A percentile compares a stretch with the other conserved stretches of the same genome.
Conservation (phyloP, 2,888 invertebrate species). For the Sinhomidia bicolor region DNA sequence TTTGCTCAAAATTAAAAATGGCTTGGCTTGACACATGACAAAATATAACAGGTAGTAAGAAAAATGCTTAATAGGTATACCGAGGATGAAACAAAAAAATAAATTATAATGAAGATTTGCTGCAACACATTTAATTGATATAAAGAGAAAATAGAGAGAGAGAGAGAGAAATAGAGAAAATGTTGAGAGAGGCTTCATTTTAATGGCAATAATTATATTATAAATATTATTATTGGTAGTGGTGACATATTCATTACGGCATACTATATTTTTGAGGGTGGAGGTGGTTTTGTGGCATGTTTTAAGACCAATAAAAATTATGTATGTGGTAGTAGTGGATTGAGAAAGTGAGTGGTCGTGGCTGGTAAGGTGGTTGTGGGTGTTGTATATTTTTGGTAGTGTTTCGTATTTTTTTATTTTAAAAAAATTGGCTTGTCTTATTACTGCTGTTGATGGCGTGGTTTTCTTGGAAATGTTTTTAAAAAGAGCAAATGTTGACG, state of each 20-base stretch:
- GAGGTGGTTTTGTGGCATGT: conserved; percentile 35
- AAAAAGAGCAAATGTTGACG: not conserved
- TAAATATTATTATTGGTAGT: conserved; percentile 26
- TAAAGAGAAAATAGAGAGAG: conserved; percentile 5
- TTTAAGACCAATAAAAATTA: conserved; percentile 33
- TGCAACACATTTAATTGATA: conserved; percentile 21
- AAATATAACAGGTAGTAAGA: not conserved
- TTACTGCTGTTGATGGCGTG: not conserved
- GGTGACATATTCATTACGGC: conserved; percentile 49
- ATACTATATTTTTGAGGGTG: conserved; percentile 49
- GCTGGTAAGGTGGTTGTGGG: conserved; percentile 26
- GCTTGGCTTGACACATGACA: not conserved
- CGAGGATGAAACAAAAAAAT: not conserved
- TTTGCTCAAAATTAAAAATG: conserved; percentile 14
- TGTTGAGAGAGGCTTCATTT: conserved; percentile 42
- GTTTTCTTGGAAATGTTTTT: not conserved
- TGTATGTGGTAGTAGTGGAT: conserved; percentile 42
- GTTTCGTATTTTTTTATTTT: not conserved
- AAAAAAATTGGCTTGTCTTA: not conserved
- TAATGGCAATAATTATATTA: conserved; percentile 14
- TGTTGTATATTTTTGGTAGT: not conserved
- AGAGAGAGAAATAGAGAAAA: not conserved
- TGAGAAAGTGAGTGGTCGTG: conserved; percentile 28
- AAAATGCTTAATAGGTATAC: not conserved
- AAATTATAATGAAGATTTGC: not conserved